Base-by-base conservation (phyloP, 2,888 invertebrate species). In the Caenorhabditis sinica region DNA sequence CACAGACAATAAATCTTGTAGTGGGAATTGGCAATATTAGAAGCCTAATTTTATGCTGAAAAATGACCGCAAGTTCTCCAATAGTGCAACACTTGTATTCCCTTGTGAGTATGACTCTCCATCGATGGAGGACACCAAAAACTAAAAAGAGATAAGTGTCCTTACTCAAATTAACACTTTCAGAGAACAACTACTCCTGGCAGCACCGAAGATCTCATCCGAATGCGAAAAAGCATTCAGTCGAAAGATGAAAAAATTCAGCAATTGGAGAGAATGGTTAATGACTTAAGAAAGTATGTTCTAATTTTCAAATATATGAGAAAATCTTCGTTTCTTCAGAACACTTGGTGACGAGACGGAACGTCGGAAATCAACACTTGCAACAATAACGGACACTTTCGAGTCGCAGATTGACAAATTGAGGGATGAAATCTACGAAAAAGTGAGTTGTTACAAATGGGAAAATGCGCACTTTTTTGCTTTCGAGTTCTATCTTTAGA, bases 181-280 rank as follows among this genome's bases (percentile, higher is more conserved):
- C 66, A 80, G 83, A 53, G 80, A 66, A 80, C 80, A 15, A 74
- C 79, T 0, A 73, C 84, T 4, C 81, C 84, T 0, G 84, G 80
- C 23, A 80, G 80, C 36, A 79, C 76, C 0, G 90, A 90, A 28
- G 89, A 89, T n/a, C 49, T 88, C 43, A 73, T 85, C 36, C 66
- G 89, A 68, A 75, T 91, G 76, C 87, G 89, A 61, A 90, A 90
- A 63, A 87, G 83, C 17, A 74, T 91, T 45, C 82, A 87, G 58
- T 72, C 83, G 11, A 90, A 89, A 65, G 92, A 92, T 53, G 92
- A 92, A 28, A 88, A 89, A 51, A 92, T 92, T 58, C 76, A 85
- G 53, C 89, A 91, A 36, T 79, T 92, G 56, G 91, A 92, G 65
- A 79, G 81, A n/a, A 86, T 83, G 51, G 74, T 92, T 15, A 80